Evolutionary conservation across 2,113 vertebrate genomes (phyloP).

Genomic region (Pollachius pollachius): DNA sequence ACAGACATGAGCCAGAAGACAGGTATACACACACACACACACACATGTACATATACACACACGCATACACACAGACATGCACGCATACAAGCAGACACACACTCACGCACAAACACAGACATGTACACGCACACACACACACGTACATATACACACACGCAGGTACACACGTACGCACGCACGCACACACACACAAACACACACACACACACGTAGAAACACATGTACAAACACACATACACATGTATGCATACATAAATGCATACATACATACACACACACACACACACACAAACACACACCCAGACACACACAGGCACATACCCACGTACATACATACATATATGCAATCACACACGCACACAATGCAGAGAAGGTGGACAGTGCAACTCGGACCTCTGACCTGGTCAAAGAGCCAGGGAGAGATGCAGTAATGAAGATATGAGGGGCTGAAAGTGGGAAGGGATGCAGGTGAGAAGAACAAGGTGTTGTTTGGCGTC

Average conservation of each 20-base stretch:
- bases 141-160: background rate
- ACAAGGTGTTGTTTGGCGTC: slow-evolving; percentile 9
- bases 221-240: background rate
- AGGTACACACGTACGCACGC: background rate
- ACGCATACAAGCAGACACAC: background rate
- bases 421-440: no score
- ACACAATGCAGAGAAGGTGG: background rate
- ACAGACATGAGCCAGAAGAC: slow-evolving; percentile 95
- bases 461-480: background rate
- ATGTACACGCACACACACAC: background rate
- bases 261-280: slow-evolving; percentile 35
- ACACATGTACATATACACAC: background rate
- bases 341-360: background rate
- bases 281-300: slow-evolving; percentile 36
- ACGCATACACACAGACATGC: background rate
- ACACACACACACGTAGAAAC: slow-evolving; percentile 7
- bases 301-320: slow-evolving; percentile 23
- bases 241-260: background rate
- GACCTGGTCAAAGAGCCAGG: no score
- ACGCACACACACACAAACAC: background rate
- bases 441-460: no score
- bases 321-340: slow-evolving; percentile 25
- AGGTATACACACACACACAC: slow-evolving; percentile 71
- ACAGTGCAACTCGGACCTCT: no score
- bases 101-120: slow-evolving; percentile 1